phyloP scores from a whole-genome alignment of 2,113 vertebrate genomes.

The Pteruthius melanotis region DNA sequence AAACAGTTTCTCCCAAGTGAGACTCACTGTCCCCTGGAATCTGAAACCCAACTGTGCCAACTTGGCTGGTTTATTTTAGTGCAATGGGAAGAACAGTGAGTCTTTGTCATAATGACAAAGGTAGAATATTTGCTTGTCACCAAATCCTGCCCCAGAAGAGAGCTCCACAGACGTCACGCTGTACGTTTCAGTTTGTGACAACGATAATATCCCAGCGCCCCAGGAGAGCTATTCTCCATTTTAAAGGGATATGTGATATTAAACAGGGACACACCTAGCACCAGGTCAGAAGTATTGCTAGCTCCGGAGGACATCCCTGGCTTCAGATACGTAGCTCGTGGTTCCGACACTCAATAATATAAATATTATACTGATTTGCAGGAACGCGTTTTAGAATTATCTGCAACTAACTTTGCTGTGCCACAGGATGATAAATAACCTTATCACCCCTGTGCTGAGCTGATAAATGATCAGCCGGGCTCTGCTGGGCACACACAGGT shows the following conservation, averaged over 20 bases:
- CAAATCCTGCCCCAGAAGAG: conserved; percentile 26
- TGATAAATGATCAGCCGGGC: neutral
- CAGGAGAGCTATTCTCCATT: neutral
- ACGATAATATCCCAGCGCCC: neutral
- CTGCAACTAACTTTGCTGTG: neutral
- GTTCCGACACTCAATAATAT: neutral
- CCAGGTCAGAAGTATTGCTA: neutral
- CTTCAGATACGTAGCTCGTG: fast-evolving
- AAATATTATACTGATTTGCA: neutral
- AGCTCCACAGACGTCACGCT: fast-evolving
- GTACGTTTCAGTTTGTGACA: neutral
- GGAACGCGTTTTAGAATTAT: neutral
- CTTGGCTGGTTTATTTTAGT: neutral
- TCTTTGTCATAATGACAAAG: conserved; percentile 33
- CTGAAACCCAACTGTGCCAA: neutral
- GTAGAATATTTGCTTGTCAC: conserved; percentile 33
- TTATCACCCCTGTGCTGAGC: neutral
- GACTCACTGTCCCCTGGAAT: conserved; percentile 4
- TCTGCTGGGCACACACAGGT: neutral
- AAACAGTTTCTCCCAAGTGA: conserved; percentile 10
- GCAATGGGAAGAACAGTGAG: conserved; percentile 4
- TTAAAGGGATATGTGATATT: neutral
- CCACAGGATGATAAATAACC: neutral
- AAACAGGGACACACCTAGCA: neutral
- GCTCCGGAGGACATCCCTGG: neutral